phyloP scores from a whole-genome alignment of 2,888 invertebrate species.

The Zaprionus bogoriensis region DNA sequence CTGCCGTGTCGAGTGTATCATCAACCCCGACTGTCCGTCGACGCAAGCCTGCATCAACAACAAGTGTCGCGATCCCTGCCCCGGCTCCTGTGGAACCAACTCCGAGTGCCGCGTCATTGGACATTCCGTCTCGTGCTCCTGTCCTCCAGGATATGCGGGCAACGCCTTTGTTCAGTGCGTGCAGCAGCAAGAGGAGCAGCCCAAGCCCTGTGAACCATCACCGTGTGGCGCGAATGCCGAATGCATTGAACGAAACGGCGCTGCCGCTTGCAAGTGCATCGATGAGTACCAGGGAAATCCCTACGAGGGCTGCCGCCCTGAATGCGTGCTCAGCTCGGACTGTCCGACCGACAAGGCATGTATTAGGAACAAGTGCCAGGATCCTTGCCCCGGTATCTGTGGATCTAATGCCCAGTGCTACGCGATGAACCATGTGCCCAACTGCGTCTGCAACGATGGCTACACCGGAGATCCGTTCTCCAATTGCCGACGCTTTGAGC shows the following conservation, averaged over 20 bases:
- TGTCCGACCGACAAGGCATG: slow-evolving; percentile 93
- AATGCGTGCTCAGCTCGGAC: slow-evolving; percentile 93
- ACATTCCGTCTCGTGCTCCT: slow-evolving; percentile 92
- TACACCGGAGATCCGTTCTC: slow-evolving; percentile 90
- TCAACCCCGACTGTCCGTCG: slow-evolving; percentile 91
- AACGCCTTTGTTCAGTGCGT: slow-evolving; percentile 92
- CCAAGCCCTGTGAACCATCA: slow-evolving; percentile 92
- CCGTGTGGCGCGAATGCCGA: slow-evolving; percentile 93
- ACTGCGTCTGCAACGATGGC: slow-evolving; percentile 89
- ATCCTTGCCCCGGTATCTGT: slow-evolving; percentile 94
- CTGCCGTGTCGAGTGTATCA: slow-evolving; percentile 92
- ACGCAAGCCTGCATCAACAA: slow-evolving; percentile 91
- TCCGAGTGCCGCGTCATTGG: slow-evolving; percentile 91
- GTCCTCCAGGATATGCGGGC: slow-evolving; percentile 89
- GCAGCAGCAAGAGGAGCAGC: slow-evolving; percentile 84
- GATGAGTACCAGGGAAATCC: slow-evolving; percentile 93
- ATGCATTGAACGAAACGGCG: slow-evolving; percentile 90
- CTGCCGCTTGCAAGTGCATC: slow-evolving; percentile 91
- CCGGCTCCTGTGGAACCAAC: slow-evolving; percentile 90
- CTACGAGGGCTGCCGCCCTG: slow-evolving; percentile 92
- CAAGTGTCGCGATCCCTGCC: slow-evolving; percentile 91
- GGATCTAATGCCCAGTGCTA: slow-evolving; percentile 92
- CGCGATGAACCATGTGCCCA: slow-evolving; percentile 93
- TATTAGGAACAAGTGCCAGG: slow-evolving; percentile 90
- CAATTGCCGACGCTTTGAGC: slow-evolving; percentile 82